Evolutionary conservation across 2,888 invertebrate species (phyloP).

Genomic region (Morpho helenor): DNA sequence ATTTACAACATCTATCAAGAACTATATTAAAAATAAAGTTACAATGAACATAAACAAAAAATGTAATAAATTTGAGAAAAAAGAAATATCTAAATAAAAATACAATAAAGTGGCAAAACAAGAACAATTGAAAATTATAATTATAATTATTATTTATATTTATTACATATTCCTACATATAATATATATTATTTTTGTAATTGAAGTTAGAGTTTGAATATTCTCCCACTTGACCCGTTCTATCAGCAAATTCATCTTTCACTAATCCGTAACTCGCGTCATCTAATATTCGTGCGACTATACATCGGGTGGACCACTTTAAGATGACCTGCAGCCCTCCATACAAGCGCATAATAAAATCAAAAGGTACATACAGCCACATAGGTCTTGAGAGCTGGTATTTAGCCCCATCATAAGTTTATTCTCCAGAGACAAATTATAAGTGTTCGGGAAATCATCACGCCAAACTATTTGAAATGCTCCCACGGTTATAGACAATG

Average conservation of each 20-base stretch:
- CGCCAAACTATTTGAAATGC: conserved; percentile 29
- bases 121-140: too few relatives aligned
- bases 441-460: conserved; percentile 46
- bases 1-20: too few relatives aligned
- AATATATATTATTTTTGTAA: too few relatives aligned
- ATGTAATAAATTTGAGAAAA: too few relatives aligned
- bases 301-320: conserved; percentile 13
- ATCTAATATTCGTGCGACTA: conserved; percentile 65
- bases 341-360: background rate
- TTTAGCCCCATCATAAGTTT: conserved; percentile 21
- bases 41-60: too few relatives aligned
- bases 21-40: too few relatives aligned
- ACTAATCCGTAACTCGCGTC: conserved; percentile 28
- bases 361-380: too few relatives aligned
- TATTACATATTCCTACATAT: too few relatives aligned
- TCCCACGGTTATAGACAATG: conserved; percentile 30
- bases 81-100: too few relatives aligned
- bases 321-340: conserved; percentile 10
- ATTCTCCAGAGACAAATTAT: conserved; percentile 34
- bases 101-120: too few relatives aligned
- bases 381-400: conserved; percentile 3
- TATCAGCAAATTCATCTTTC: conserved; percentile 9
- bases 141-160: too few relatives aligned
- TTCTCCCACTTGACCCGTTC: conserved; percentile 5
- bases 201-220: background rate